Evolutionary conservation across 2,797 vertebrate species (phyloP).

Genomic region (Pterois miles): DNA sequence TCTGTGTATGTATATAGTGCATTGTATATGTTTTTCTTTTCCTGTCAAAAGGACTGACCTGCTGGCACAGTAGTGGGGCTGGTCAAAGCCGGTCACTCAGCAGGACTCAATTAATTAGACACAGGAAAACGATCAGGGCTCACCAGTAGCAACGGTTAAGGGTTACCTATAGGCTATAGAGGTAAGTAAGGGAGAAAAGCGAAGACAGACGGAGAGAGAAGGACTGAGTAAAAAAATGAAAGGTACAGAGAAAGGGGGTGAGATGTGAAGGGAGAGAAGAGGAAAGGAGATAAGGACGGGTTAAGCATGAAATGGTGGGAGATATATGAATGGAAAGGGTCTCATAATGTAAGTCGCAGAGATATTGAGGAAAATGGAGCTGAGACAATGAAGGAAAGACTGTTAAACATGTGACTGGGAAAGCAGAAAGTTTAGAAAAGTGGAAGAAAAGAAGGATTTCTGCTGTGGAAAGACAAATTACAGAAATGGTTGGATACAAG

Average conservation of each 20-base stretch:
- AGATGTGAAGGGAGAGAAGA: not conserved
- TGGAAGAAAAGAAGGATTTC: not conserved
- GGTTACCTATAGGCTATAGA: not conserved
- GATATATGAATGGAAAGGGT: not conserved
- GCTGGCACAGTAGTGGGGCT: constrained; percentile 6
- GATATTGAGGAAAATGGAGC: not conserved
- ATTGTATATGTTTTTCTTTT: not conserved
- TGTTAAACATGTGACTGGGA: not conserved
- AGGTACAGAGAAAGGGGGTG: too few species aligned
- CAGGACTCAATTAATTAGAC: constrained; percentile 52
- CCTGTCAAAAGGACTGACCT: not conserved
- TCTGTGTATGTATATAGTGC: not conserved
- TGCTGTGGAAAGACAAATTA: not conserved
- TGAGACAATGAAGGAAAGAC: not conserved
- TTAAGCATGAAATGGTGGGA: not conserved
- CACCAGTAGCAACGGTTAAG: constrained; percentile 17
- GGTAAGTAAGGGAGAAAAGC: not conserved
- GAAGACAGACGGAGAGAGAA: not conserved
- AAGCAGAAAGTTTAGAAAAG: not conserved
- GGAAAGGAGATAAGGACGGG: not conserved
- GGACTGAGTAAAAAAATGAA: not conserved
- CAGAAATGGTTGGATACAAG: not conserved
- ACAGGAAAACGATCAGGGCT: constrained; percentile 29
- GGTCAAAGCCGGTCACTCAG: constrained; percentile 45
- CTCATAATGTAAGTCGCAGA: not conserved